Evolutionary conservation across 2,113 vertebrate species (phyloP), one percentile per base, ranked within the genome.

Genomic region (Morone chrysops): DNA sequence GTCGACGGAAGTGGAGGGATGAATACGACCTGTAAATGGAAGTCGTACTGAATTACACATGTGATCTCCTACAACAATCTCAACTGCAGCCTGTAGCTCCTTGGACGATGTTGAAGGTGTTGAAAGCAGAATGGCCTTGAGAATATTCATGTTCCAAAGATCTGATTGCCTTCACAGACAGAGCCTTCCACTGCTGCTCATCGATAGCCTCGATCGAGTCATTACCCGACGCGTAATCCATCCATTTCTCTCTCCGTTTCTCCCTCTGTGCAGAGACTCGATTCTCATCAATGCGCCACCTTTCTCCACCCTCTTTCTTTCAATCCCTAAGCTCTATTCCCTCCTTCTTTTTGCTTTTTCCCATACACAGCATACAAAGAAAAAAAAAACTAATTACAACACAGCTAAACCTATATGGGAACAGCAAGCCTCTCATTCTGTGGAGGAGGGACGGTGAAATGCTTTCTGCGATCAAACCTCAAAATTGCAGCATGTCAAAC

Each of bases 391-490:
- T 93, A 94, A 94, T 94, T 95, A 93, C 91, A 92, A 91, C 92
- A 89, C 91, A 86, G 86, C 88, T 76, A 92, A 92, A 89, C 76
- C 88, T 91, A 91, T 82, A 93, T 63, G 84, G 80, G 83, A 85
- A 85, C 62, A 83, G 89, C 83, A 90, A 87, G 89, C 79, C 90
- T 93, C 80, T 92, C 90, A 92, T 94, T 93, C 88, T 90, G 90
- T 62, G 84, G 90, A 71, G 87, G 61, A 88, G 79, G 90, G 88
- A 89, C 80, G 87, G 80, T 83, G 82, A 93, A 92, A 88, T 71
- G 78, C 91, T 92, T 89, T 89, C 86, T 88, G 88, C 87, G 90
- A 88, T 88, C 81, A 90, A 93, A 92, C 93, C 94, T 93, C 94
- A 93, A 93, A 93, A 94, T 92, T 93, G 84, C 91, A 92, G 81